Evolutionary conservation across 30 jellyfish, hydroid and myxozoan genomes (phyloP).

Genomic region (Calvadosia cruxmelitensis): DNA sequence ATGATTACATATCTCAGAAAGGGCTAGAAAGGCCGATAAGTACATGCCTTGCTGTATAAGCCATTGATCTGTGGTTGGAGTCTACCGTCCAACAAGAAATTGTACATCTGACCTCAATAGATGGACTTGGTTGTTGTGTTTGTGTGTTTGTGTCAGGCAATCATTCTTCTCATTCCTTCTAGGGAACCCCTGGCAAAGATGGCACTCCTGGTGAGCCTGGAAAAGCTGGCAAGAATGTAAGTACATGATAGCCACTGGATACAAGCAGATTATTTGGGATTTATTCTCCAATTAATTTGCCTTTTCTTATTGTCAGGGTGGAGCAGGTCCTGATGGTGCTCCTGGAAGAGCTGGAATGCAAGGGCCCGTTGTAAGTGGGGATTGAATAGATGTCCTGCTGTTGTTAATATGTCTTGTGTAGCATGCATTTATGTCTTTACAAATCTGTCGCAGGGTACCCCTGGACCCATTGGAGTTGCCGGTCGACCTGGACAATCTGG

Average conservation of each 20-base stretch:
- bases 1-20: too few species aligned
- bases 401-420: background rate
- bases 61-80: too few species aligned
- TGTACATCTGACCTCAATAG: too few species aligned
- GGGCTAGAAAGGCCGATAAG: too few species aligned
- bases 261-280: background rate
- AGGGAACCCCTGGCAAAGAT: background rate
- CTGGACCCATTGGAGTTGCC: conserved; percentile 16
- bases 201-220: background rate
- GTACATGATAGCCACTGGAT: background rate
- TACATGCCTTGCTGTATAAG: too few species aligned
- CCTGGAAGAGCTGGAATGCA: background rate
- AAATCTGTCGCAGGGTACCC: conserved; percentile 31
- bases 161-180: too few species aligned
- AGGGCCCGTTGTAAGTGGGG: background rate
- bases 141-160: too few species aligned
- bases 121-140: too few species aligned
- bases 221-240: background rate
- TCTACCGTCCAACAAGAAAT: too few species aligned
- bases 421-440: too few species aligned
- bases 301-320: background rate
- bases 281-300: background rate
- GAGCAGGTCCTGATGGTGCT: background rate
- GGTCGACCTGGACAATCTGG: conserved; percentile 12
- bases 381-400: background rate